Percentiles rank a stretch among this genome's conserved stretches.
Conservation (phyloP, 2,888 invertebrate species). For the Melipona beecheii region DNA sequence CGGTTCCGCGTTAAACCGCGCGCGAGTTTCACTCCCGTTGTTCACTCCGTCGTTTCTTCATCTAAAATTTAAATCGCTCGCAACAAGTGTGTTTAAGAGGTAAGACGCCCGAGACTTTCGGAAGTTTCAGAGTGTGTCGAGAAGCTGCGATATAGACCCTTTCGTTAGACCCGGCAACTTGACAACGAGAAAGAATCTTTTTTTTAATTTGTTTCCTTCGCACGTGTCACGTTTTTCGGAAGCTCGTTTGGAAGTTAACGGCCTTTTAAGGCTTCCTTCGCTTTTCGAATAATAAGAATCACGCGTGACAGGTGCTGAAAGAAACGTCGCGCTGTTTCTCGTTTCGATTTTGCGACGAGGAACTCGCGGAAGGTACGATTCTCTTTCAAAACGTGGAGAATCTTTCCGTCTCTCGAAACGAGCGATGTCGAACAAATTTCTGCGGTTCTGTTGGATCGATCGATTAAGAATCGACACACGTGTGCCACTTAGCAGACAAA, state of each 20-base stretch:
- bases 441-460: not conserved
- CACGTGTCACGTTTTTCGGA: too few relatives aligned
- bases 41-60: not conserved
- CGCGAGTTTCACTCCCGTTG: not conserved
- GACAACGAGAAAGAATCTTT: too few relatives aligned
- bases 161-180: not conserved
- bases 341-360: too few relatives aligned
- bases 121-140: not conserved
- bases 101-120: not conserved
- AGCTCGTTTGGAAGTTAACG: too few relatives aligned
- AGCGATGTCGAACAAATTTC: not conserved
- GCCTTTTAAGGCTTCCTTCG: too few relatives aligned
- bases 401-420: not conserved
- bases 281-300: too few relatives aligned
- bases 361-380: not conserved
- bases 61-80: not conserved
- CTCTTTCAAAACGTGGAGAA: not conserved
- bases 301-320: too few relatives aligned
- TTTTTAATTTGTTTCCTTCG: too few relatives aligned
- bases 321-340: too few relatives aligned
- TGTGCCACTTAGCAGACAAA: not conserved
- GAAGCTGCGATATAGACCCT: not conserved
- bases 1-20: not conserved
- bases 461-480: slow-evolving; percentile 1
- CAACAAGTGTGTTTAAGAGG: not conserved